Evolutionary conservation across 2,797 vertebrate genomes (phyloP), one percentile per base, ranked within the genome.

Genomic region (Poeciliopsis infans): DNA sequence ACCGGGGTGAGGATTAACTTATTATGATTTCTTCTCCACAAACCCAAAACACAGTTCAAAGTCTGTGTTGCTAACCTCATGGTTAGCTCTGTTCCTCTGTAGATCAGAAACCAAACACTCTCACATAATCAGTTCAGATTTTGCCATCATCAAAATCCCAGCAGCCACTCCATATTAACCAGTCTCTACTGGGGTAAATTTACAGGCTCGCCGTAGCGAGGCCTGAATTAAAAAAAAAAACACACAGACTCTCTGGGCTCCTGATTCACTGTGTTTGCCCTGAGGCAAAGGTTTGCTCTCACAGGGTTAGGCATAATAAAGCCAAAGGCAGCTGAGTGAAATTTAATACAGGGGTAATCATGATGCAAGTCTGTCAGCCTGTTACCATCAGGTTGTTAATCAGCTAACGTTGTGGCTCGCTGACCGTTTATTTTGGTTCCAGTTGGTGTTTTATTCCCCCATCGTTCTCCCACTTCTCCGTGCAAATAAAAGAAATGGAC

Each of bases 1-100:
- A n/a, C 68, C 15, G 68, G 25, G 41, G 41, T 45, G 41, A 70
- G 68, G 68, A 70, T 70, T 70, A 70, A 28, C 25, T 70, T 70
- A 23, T 51, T 51, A 51, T 51, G 13, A 70, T 70, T 70, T 46
- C 25, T 28, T 45, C 25, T n/a, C 41, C 41, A 70, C 46, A 59
- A 68, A 70, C 36, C 10, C 36, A 25, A 23, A 5, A 41, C 41
- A 45, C 41, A 70, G 68, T 70, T 45, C 13, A 3, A 43, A 70
- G 68, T 28, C 23, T 45, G 68, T 15, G 39, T 70, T 45, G 25
- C 41, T 4, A 70, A 45, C 11, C 7, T 13, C 25, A 2, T 69
- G 41, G 68, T 45, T 70, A 70, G 23, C 25, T 45, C 23, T 25
- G 45, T 70, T 70, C 41, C 41, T 45, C 68, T 46, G 23, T 45